Conservation (phyloP, 2,888 invertebrate genomes). For the Mylabris sibirica region DNA sequence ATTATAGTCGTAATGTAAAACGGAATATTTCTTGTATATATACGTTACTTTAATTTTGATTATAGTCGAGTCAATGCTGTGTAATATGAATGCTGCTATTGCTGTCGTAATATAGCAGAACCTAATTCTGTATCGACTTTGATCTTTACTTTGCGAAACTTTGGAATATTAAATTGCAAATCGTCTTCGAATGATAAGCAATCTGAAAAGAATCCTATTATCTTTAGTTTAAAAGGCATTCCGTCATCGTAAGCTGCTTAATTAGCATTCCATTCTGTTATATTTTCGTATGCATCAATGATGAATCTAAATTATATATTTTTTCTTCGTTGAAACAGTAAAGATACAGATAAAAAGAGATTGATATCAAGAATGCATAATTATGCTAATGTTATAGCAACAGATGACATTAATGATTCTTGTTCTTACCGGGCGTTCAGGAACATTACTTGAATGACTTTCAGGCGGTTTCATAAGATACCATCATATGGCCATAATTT, state of each 20-base stretch:
- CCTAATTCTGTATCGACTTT: constrained; percentile 25
- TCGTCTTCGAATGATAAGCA: constrained; percentile 48
- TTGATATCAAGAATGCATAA: constrained; percentile 51
- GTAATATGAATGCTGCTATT: neutral
- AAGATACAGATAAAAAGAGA: constrained; percentile 33
- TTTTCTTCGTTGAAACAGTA: constrained; percentile 1
- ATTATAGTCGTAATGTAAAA: too few species aligned
- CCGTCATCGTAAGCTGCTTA: constrained; percentile 50
- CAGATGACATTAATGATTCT: constrained; percentile 52
- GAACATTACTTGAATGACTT: constrained; percentile 43
- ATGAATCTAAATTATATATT: constrained; percentile 51
- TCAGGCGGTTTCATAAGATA: constrained; percentile 39
- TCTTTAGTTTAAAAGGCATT: constrained; percentile 44
- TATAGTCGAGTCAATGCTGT: neutral
- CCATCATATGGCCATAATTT: constrained; percentile 40
- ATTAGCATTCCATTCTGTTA: constrained; percentile 53
- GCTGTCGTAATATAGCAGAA: neutral
- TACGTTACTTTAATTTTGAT: too few species aligned
- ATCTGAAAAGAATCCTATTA: constrained; percentile 42
- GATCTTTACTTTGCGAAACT: constrained; percentile 46
- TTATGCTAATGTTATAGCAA: constrained; percentile 53
- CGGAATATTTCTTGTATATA: too few species aligned
- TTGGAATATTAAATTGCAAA: constrained; percentile 54
- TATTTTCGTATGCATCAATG: constrained; percentile 29
- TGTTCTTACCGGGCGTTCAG: constrained; percentile 41